Evolutionary conservation across 2,888 invertebrate genomes (phyloP).

Genomic region (Alsophila aescularia): DNA sequence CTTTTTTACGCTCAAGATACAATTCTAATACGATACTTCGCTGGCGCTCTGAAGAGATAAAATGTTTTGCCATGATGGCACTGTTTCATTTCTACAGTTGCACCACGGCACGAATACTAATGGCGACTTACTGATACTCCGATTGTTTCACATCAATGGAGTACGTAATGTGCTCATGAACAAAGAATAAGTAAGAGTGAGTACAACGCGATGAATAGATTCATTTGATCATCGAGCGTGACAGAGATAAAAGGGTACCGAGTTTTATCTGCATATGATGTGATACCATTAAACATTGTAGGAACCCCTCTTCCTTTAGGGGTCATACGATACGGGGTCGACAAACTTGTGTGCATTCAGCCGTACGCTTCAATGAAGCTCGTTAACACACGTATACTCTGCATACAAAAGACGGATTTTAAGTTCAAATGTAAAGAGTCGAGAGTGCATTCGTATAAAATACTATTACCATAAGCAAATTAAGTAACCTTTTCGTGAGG

Average conservation of each 20-base stretch:
- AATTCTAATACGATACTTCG: constrained; percentile 60
- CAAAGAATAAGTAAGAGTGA: constrained; percentile 35
- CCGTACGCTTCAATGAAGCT: constrained; percentile 51
- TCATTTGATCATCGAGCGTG: constrained; percentile 63
- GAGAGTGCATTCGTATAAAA: constrained; percentile 23
- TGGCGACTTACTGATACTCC: constrained; percentile 47
- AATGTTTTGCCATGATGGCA: constrained; percentile 58
- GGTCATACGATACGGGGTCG: constrained; percentile 70
- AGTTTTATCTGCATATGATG: constrained; percentile 60
- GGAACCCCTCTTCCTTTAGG: constrained; percentile 72
- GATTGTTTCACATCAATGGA: constrained; percentile 50
- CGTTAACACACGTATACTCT: constrained; percentile 43
- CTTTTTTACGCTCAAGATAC: constrained; percentile 61
- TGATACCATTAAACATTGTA: constrained; percentile 68
- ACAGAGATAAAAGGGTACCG: constrained; percentile 64
- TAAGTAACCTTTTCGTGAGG: constrained; percentile 38
- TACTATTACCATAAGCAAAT: constrained; percentile 41
- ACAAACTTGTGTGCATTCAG: constrained; percentile 73
- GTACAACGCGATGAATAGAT: constrained; percentile 46
- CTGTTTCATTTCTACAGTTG: constrained; percentile 49
- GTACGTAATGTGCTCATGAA: constrained; percentile 44
- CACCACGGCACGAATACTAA: constrained; percentile 55
- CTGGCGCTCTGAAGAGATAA: constrained; percentile 51
- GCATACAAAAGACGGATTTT: constrained; percentile 53
- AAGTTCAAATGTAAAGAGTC: constrained; percentile 38